phyloP scores from a whole-genome alignment of 2,113 vertebrate species.

The Anarrhichthys ocellatus region DNA sequence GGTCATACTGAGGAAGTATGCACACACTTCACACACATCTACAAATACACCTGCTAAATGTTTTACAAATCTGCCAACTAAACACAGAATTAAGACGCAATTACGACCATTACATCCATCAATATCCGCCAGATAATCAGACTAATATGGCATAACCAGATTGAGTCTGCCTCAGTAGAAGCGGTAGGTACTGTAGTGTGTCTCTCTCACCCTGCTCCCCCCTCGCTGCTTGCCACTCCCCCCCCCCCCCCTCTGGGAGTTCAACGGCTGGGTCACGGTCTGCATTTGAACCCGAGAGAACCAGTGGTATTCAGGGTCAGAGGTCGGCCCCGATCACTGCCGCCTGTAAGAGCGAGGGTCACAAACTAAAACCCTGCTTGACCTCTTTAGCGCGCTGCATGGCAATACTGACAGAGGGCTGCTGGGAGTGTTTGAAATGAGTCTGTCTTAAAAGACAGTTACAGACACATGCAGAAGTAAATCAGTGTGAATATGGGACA shows the following conservation, averaged over 20 bases:
- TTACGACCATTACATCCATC: neutral
- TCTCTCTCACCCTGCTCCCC: neutral
- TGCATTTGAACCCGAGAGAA: conserved; percentile 60
- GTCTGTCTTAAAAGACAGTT: conserved; percentile 52
- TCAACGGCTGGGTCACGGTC: conserved; percentile 68
- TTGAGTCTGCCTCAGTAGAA: neutral
- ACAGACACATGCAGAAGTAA: conserved; percentile 29
- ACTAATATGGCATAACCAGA: neutral
- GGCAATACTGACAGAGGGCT: conserved; percentile 6
- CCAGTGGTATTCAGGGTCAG: conserved; percentile 49
- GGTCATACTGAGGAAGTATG: neutral
- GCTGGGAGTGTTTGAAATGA: conserved; percentile 20
- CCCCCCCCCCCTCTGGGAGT: conserved; percentile 26
- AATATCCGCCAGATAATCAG: neutral
- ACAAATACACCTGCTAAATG: neutral
- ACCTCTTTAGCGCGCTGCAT: conserved; percentile 48
- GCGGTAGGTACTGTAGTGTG: neutral
- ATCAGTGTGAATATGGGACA: conserved; percentile 32
- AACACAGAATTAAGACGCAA: neutral
- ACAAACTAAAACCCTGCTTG: conserved; percentile 47
- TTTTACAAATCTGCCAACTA: neutral
- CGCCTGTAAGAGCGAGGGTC: conserved; percentile 47
- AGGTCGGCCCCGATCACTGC: conserved; percentile 45
- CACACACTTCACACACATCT: neutral
- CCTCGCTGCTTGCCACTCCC: neutral